Conservation (phyloP, 2,888 invertebrate genomes). For the Papilio elwesi region DNA sequence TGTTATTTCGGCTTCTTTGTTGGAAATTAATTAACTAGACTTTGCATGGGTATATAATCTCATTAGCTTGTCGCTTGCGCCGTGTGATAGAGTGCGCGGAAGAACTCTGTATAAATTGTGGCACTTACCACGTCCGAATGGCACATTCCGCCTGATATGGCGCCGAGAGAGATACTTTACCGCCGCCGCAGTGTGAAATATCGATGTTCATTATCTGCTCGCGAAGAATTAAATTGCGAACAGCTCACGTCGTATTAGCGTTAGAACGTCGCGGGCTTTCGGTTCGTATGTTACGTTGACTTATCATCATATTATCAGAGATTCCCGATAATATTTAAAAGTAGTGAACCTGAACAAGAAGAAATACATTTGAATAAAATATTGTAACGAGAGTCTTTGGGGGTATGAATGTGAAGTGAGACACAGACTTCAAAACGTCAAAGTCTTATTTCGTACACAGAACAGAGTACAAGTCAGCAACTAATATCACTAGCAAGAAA, state of each 20-base stretch:
- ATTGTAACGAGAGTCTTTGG: too few relatives aligned
- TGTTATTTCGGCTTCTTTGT: not conserved
- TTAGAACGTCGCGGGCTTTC: slow-evolving; percentile 35
- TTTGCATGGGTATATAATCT: not conserved
- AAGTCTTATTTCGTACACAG: too few relatives aligned
- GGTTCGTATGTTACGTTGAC: slow-evolving; percentile 29
- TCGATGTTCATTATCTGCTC: slow-evolving; percentile 69
- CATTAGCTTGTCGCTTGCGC: slow-evolving; percentile 41
- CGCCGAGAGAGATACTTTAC: slow-evolving; percentile 72
- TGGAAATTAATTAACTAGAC: not conserved
- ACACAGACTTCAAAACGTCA: too few relatives aligned
- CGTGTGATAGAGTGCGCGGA: slow-evolving; percentile 53
- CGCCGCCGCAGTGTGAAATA: slow-evolving; percentile 71
- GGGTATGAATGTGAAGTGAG: too few relatives aligned
- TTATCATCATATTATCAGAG: not conserved
- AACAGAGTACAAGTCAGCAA: too few relatives aligned
- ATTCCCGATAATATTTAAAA: too few relatives aligned
- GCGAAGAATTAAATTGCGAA: slow-evolving; percentile 63
- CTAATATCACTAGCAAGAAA: too few relatives aligned
- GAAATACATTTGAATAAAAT: not conserved
- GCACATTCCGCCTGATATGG: slow-evolving; percentile 78
- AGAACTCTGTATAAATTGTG: slow-evolving; percentile 76
- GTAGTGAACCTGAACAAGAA: not conserved
- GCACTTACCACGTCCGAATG: slow-evolving; percentile 75
- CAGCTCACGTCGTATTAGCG: slow-evolving; percentile 47